These are phyloP conservation scores for Ennomos fuscantarius DNA, from an alignment of 2,888 invertebrate genomes.

Conservation along the genomic window DNA sequence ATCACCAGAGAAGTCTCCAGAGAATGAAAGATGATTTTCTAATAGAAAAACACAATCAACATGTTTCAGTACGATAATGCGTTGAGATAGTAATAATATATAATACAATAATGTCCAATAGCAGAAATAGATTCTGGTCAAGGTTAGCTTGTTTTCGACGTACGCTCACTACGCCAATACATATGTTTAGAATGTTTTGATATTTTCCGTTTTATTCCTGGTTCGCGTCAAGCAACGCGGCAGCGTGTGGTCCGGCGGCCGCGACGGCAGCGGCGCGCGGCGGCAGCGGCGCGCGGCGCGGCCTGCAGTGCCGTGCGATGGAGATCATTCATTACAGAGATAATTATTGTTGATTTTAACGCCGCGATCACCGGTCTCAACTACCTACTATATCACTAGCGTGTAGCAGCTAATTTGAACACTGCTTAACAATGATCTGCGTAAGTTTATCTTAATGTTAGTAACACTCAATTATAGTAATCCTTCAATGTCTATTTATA, in stretches of 20 bases:
- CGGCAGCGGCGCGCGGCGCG: constrained; percentile 5
- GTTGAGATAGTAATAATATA: constrained; percentile 23
- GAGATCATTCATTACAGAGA: constrained; percentile 27
- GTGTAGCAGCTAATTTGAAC: too few relatives aligned
- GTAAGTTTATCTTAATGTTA: too few relatives aligned
- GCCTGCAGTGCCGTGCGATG: background rate
- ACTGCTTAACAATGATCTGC: too few relatives aligned
- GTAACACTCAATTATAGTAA: too few relatives aligned
- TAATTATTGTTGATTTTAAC: constrained; percentile 25
- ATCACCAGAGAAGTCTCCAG: background rate
- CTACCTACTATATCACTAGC: background rate
- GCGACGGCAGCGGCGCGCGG: background rate
- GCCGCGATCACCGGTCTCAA: constrained; percentile 7
- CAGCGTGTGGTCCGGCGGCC: constrained; percentile 3
- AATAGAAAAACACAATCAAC: constrained; percentile 1
- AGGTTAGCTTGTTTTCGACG: constrained; percentile 38
- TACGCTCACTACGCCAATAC: constrained; percentile 23
- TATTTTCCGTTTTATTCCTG: constrained; percentile 24
- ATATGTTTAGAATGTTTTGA: constrained; percentile 26
- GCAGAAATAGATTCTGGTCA: constrained; percentile 39
- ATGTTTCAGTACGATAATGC: constrained; percentile 26
- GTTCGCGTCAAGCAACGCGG: constrained; percentile 12
- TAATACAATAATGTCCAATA: constrained; percentile 31
- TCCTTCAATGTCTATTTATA: too few relatives aligned
- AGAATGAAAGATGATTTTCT: background rate